Base-by-base conservation (phyloP, 2,888 invertebrate species). In the Zonitis immaculata region DNA sequence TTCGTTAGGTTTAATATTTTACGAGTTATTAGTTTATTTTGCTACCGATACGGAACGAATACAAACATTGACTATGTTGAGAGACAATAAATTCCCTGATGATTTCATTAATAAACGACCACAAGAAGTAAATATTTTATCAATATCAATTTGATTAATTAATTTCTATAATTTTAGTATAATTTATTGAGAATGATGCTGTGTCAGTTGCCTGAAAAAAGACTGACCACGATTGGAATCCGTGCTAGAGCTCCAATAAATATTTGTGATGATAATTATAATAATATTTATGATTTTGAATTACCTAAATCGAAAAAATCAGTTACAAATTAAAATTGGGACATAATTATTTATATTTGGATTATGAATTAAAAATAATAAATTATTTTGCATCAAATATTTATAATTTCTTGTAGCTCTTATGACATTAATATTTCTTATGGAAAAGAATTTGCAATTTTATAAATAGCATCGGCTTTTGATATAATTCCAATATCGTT, bases 1-100 rank as follows among this genome's bases (percentile, higher is more conserved):
- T 78, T 93, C 96, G 0, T 78, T 97, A 59, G 97, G 96, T 0
- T 80, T 99, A 53, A 95, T 99, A 57, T 83, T 96, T 61, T 92
- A 95, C 73, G 99, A 99, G 77, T 73, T 99, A 51, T 78, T 97
- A 39, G 86, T 89, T 48, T 91, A 94, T 14, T 97, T 98, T 75
- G 77, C 79, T 8, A 98, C 98, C 0, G 89, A 93, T 75, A 88
- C 94, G 83, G 98, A 99, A 77, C 81, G 97, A 47, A 81, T 89
- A 56, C 75, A 80, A 35, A 83, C 85, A 6, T 76, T 94, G 47
- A 78, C 82, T 49, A 77, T 82, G 58, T 78, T 91, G 32, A 80
- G 89, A 47, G 80, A 82, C 44, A 82, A 84, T 3, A 73, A 76
- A 14, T 92, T 89, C 73, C 92, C 95, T 0, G 65, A 74, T 1